phyloP scores from a whole-genome alignment of 35 echinoderm and acorn worm genomes.

The Ophioderma brevispina region DNA sequence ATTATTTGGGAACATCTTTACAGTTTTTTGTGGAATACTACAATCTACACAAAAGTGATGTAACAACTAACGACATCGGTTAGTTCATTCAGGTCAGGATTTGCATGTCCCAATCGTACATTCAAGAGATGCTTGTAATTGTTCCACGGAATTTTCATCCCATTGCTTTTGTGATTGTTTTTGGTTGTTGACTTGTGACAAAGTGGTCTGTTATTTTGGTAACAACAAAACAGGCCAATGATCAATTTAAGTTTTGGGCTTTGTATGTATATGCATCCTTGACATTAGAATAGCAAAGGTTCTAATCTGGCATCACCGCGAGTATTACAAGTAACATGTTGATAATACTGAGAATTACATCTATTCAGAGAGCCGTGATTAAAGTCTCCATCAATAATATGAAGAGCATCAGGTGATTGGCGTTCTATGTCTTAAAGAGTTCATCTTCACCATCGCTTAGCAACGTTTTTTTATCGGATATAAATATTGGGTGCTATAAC shows the following conservation, averaged over 20 bases:
- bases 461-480: conserved; percentile 11
- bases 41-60: conserved; percentile 54
- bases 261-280: conserved; percentile 6
- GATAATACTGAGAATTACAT: conserved; percentile 16
- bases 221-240: conserved; percentile 32
- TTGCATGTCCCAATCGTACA: conserved; percentile 9
- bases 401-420: not conserved
- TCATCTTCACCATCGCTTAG: conserved; percentile 23
- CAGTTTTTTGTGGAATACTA: conserved; percentile 29
- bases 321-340: conserved; percentile 49
- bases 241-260: conserved; percentile 15
- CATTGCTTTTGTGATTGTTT: conserved; percentile 16
- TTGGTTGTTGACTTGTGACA: conserved; percentile 31
- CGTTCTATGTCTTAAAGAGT: conserved; percentile 25
- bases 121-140: conserved; percentile 32
- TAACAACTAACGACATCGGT: conserved; percentile 44
- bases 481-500: conserved; percentile 27
- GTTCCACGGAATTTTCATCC: conserved; percentile 16
- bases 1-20: conserved; percentile 51
- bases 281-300: conserved; percentile 35
- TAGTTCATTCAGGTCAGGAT: conserved; percentile 1
- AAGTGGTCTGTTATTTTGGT: conserved; percentile 53
- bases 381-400: conserved; percentile 27
- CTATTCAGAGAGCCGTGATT: conserved; percentile 40
- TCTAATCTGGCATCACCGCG: conserved; percentile 26